Evolutionary conservation across 2,113 vertebrate genomes (phyloP).

Genomic region (Oceanodroma tethys): DNA sequence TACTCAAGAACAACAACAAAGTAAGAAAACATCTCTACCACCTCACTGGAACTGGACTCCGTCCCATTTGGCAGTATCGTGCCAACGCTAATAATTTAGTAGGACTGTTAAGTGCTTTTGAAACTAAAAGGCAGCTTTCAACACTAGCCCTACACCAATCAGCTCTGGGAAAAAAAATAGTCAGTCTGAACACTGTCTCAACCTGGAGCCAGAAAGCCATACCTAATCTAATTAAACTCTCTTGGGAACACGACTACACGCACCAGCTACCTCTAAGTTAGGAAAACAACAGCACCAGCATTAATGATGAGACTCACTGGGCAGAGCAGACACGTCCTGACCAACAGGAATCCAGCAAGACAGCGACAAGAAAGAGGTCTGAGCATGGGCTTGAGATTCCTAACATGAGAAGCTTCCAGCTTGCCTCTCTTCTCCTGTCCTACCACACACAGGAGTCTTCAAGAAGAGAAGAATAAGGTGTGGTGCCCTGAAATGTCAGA

Average conservation of each 20-base stretch:
- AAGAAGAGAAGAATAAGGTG: background rate
- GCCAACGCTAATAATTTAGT: background rate
- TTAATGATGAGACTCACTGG: background rate
- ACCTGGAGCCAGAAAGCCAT: background rate
- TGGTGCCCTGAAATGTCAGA: background rate
- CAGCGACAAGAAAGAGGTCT: background rate
- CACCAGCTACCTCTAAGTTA: background rate
- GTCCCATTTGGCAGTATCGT: background rate
- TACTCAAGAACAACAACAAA: background rate
- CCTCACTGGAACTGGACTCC: background rate
- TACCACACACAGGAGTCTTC: background rate
- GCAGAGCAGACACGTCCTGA: background rate
- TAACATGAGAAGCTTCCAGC: too few relatives aligned
- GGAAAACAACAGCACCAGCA: background rate
- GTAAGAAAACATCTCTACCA: background rate
- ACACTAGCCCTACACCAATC: background rate
- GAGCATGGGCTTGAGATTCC: background rate
- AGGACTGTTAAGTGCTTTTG: background rate
- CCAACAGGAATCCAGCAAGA: background rate
- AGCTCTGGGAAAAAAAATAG: background rate
- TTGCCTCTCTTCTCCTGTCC: background rate
- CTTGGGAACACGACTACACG: fast-evolving
- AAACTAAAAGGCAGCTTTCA: background rate
- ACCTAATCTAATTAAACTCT: background rate
- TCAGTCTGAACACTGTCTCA: background rate